Conservation (phyloP, 2,113 vertebrate genomes). For the Tautogolabrus adspersus region DNA sequence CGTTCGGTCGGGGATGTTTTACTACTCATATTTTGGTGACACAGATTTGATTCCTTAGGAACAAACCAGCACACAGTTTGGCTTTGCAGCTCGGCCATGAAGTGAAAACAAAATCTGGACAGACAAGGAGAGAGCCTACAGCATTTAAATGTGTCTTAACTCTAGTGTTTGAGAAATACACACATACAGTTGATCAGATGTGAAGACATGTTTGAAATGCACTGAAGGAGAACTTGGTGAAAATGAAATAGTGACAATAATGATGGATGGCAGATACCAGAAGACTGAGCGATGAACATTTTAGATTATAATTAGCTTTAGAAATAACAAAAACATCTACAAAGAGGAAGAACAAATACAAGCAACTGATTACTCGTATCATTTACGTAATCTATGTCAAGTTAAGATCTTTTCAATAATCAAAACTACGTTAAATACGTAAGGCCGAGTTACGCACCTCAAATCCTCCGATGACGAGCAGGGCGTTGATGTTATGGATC, state of each 20-base stretch:
- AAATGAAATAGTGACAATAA: slow-evolving; percentile 23
- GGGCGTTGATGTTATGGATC: slow-evolving; percentile 88
- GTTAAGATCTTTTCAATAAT: background rate
- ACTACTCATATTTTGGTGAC: too few species aligned
- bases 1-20: too few species aligned
- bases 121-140: background rate
- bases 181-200: background rate
- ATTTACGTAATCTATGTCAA: background rate
- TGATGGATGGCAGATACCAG: background rate
- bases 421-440: background rate
- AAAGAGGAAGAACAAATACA: background rate
- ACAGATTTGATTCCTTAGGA: too few species aligned
- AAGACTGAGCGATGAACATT: background rate
- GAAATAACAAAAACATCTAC: background rate
- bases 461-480: slow-evolving; percentile 94
- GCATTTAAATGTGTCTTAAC: slow-evolving; percentile 9
- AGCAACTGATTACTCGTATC: background rate
- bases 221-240: background rate
- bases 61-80: background rate
- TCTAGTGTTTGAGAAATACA: background rate
- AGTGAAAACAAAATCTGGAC: background rate
- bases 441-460: slow-evolving; percentile 83
- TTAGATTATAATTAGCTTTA: slow-evolving; percentile 8
- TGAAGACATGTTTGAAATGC: slow-evolving; percentile 3
- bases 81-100: slow-evolving; percentile 39